Conservation (phyloP, 2,888 invertebrate species). For the Julus scandinavius region DNA sequence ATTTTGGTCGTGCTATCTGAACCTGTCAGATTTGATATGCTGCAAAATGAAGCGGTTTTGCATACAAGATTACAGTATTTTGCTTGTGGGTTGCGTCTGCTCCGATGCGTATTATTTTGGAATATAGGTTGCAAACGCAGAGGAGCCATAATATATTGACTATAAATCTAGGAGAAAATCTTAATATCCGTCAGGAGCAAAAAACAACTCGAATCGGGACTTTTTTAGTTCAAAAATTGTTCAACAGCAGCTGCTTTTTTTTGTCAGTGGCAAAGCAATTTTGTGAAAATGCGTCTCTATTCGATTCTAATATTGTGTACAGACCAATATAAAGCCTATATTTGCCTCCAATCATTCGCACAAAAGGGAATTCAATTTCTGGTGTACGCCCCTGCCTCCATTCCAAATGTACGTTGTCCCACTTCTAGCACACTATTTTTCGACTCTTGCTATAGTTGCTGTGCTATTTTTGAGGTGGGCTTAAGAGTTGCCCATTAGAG, state of each 20-base stretch:
- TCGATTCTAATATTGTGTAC: neutral
- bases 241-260: neutral
- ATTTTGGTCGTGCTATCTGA: neutral
- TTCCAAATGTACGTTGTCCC: neutral
- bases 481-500: neutral
- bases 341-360: conserved; percentile 29
- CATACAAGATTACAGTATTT: conserved; percentile 2
- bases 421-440: neutral
- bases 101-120: conserved; percentile 6
- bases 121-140: neutral
- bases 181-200: conserved; percentile 18
- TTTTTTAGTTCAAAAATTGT: neutral
- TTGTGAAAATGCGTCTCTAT: conserved; percentile 3
- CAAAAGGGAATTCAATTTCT: neutral
- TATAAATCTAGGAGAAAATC: neutral
- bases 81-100: neutral
- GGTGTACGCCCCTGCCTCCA: neutral
- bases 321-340: neutral
- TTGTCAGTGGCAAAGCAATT: neutral
- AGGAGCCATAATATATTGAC: neutral
- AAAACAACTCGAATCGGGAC: neutral
- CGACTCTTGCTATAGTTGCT: conserved; percentile 7
- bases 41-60: neutral
- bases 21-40: neutral
- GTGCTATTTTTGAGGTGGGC: conserved; percentile 11